Conservation (phyloP, 2,113 vertebrate genomes). For the Burhinus oedicnemus region DNA sequence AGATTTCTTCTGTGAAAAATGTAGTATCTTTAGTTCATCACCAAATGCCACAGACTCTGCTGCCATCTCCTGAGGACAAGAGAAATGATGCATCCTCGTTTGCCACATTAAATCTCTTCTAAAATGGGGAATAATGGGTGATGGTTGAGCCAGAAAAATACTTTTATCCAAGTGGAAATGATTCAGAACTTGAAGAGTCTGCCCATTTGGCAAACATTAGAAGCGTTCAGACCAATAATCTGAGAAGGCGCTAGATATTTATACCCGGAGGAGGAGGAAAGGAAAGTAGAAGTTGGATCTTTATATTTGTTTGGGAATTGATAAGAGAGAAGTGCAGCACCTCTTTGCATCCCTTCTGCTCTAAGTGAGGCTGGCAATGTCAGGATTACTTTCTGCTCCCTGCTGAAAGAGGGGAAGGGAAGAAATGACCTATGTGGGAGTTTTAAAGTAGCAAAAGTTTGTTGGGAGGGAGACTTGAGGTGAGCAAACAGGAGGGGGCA, state of each 20-base stretch:
- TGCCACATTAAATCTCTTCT: not conserved
- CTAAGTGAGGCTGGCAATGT: not conserved
- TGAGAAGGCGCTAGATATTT: not conserved
- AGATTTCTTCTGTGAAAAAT: not conserved
- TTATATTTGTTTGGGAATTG: not conserved
- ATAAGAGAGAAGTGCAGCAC: not conserved
- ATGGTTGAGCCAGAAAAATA: slow-evolving; percentile 3
- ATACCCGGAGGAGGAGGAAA: not conserved
- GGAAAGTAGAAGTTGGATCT: not conserved
- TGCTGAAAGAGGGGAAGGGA: not conserved
- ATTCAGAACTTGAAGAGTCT: slow-evolving; percentile 13
- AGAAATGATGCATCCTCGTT: slow-evolving; percentile 1
- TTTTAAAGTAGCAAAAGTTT: not conserved
- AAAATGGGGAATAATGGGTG: slow-evolving; percentile 15
- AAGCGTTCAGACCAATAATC: not conserved
- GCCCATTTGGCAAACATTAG: slow-evolving; percentile 9
- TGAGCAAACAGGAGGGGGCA: not conserved
- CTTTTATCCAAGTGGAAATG: slow-evolving; percentile 2
- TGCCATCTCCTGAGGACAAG: slow-evolving; percentile 45
- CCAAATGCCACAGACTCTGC: slow-evolving; percentile 2
- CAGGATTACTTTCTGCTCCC: not conserved
- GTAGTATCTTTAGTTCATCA: not conserved
- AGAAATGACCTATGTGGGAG: not conserved
- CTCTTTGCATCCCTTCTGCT: not conserved
- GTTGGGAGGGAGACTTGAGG: not conserved